phyloP scores from a whole-genome alignment of 2,797 vertebrate species.

The Hylomyscus alleni region DNA sequence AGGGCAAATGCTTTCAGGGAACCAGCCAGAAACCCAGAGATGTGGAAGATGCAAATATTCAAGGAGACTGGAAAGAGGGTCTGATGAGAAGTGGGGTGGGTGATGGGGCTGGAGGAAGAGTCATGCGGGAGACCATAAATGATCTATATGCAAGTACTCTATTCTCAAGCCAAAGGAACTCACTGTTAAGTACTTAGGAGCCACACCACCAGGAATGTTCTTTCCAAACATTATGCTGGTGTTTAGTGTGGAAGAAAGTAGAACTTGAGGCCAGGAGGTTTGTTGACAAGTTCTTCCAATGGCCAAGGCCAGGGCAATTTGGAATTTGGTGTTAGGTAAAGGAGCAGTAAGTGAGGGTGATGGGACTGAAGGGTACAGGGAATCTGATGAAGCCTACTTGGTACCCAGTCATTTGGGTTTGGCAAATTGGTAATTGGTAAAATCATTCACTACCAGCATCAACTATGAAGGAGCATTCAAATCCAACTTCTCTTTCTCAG shows the following conservation, averaged over 20 bases:
- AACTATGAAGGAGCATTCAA: not conserved
- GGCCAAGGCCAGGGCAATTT: not conserved
- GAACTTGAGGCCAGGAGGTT: not conserved
- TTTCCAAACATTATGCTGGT: not conserved
- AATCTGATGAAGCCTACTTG: not conserved
- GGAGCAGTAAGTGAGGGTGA: no score
- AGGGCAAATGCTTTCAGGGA: slow-evolving; percentile 4
- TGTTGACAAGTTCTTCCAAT: not conserved
- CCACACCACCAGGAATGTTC: not conserved
- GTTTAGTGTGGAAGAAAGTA: not conserved
- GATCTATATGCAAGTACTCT: not conserved
- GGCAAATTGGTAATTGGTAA: not conserved
- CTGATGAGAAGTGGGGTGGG: not conserved
- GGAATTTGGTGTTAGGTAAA: not conserved
- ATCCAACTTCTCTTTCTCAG: not conserved
- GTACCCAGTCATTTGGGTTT: not conserved
- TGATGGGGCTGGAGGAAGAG: rapidly evolving
- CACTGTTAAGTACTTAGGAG: not conserved
- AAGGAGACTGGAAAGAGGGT: not conserved
- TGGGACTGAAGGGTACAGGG: not conserved
- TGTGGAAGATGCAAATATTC: not conserved
- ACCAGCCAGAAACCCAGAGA: not conserved
- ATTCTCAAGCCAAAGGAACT: not conserved
- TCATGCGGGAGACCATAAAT: not conserved
- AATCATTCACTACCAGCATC: not conserved